phyloP scores from a whole-genome alignment of 2,113 vertebrate species.

The Lasiurus cinereus region DNA sequence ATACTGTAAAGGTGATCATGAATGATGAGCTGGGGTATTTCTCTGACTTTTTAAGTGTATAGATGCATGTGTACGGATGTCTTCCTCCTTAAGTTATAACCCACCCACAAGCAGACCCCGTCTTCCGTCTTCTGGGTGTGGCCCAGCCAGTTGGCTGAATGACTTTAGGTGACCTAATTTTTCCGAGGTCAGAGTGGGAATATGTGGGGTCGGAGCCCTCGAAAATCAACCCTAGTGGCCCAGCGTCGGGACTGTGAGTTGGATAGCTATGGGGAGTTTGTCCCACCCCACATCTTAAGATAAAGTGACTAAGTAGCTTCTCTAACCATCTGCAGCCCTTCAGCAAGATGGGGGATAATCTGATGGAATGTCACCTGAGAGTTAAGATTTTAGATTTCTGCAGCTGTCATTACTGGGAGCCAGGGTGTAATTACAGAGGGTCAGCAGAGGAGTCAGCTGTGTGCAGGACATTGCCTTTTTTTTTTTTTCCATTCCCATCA shows the following conservation, averaged over 20 bases:
- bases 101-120: background rate
- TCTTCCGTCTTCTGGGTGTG: background rate
- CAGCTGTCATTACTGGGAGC: constrained; percentile 73
- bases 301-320: constrained; percentile 39
- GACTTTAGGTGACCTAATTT: background rate
- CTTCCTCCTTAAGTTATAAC: background rate
- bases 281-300: constrained; percentile 14
- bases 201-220: background rate
- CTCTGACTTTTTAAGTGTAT: background rate
- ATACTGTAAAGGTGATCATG: background rate
- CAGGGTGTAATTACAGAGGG: constrained; percentile 68
- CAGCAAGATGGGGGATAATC: constrained; percentile 61
- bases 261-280: background rate
- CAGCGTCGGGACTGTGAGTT: background rate
- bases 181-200: background rate
- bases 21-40: background rate
- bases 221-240: background rate
- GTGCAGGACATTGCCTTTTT: background rate
- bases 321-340: constrained; percentile 56
- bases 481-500: background rate
- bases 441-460: constrained; percentile 59
- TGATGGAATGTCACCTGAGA: constrained; percentile 63
- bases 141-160: background rate
- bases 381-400: constrained; percentile 69
- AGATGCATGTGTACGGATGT: background rate